Evolutionary conservation across 2,797 vertebrate species (phyloP).

Genomic region (Myripristis jacobus): DNA sequence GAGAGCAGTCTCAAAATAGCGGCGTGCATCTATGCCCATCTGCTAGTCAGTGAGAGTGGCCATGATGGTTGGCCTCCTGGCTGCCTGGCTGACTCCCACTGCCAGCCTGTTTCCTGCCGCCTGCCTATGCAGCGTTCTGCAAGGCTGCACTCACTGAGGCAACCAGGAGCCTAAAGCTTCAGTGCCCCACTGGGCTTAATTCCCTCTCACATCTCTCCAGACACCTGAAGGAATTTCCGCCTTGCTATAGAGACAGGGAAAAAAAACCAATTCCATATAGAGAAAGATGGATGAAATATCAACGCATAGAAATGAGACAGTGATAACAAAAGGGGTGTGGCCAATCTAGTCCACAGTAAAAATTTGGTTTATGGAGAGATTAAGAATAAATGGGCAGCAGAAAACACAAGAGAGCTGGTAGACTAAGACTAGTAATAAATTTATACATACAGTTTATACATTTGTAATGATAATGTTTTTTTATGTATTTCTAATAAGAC

Average conservation of each 20-base stretch:
- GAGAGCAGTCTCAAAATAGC: conserved; percentile 58
- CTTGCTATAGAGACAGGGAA: conserved; percentile 29
- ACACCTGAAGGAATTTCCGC: conserved; percentile 63
- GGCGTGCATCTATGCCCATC: conserved; percentile 55
- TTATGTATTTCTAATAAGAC: conserved; percentile 24
- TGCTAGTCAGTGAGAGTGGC: conserved; percentile 53
- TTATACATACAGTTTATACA: conserved; percentile 14
- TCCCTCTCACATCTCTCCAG: conserved; percentile 52
- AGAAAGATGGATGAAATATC: conserved; percentile 55
- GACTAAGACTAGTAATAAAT: not conserved
- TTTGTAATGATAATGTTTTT: conserved; percentile 22
- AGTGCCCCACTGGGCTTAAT: conserved; percentile 48
- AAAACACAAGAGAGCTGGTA: not conserved
- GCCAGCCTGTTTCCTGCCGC: conserved; percentile 49
- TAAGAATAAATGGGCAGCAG: not conserved
- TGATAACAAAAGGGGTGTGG: conserved; percentile 21
- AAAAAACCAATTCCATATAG: conserved; percentile 15
- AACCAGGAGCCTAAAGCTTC: conserved; percentile 59
- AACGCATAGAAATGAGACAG: conserved; percentile 53
- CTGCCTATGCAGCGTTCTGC: conserved; percentile 61
- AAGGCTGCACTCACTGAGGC: conserved; percentile 60
- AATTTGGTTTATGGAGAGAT: not conserved
- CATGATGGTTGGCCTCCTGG: conserved; percentile 40
- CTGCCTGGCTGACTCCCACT: conserved; percentile 43
- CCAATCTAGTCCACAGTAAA: not conserved